Evolutionary conservation across 2,888 invertebrate species (phyloP).

Genomic region (Conus canariensis): DNA sequence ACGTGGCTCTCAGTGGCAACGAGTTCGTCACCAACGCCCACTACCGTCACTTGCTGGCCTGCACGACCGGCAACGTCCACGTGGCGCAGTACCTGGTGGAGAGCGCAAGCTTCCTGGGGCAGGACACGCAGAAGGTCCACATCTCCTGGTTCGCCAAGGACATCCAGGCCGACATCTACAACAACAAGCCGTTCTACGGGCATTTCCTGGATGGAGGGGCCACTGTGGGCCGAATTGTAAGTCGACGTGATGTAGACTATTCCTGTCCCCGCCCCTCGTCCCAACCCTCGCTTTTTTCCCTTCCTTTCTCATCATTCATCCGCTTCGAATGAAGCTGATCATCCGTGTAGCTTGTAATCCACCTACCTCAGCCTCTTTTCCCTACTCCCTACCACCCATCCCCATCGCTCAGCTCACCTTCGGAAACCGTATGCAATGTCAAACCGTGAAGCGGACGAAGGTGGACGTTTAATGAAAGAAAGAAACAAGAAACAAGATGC

Average conservation of each 20-base stretch:
- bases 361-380: too few species aligned
- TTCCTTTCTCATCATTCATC: too few species aligned
- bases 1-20: conserved; percentile 44
- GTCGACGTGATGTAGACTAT: not conserved
- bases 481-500: too few species aligned
- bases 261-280: not conserved
- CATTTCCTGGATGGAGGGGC: conserved; percentile 53
- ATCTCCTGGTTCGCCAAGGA: conserved; percentile 54
- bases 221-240: conserved; percentile 45
- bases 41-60: conserved; percentile 51
- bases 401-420: too few species aligned
- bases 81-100: conserved; percentile 53
- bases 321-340: too few species aligned
- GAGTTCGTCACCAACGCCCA: conserved; percentile 52
- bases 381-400: too few species aligned
- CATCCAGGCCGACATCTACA: conserved; percentile 52
- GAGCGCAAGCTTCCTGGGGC: conserved; percentile 50
- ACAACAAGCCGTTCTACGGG: conserved; percentile 51
- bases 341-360: too few species aligned
- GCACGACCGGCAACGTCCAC: conserved; percentile 52
- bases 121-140: conserved; percentile 48
- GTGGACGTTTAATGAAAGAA: too few species aligned
- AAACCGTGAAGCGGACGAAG: too few species aligned
- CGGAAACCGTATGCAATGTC: too few species aligned
- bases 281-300: not conserved